Percentiles rank a stretch among this genome's conserved stretches.
phyloP scores from a whole-genome alignment of 30 jellyfish, hydroid and myxozoan species.

The Aurelia aurita complex sp. Pacific region DNA sequence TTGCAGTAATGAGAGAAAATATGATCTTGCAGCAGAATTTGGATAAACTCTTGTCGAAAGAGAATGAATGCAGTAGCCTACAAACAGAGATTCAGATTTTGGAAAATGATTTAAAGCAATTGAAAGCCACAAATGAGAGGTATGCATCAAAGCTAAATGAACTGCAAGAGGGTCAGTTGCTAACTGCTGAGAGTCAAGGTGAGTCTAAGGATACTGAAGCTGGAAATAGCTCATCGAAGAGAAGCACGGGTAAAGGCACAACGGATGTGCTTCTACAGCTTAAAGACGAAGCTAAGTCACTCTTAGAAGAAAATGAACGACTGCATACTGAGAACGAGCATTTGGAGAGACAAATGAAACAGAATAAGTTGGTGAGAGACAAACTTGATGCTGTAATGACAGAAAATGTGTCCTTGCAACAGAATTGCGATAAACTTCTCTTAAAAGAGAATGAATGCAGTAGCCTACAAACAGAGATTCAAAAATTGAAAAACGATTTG shows the following conservation, averaged over 20 bases:
- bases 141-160: neutral
- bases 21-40: neutral
- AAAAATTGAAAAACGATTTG: neutral
- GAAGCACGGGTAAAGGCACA: neutral
- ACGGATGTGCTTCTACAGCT: neutral
- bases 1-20: conserved; percentile 3
- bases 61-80: neutral
- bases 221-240: neutral
- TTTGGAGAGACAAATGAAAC: neutral
- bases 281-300: neutral
- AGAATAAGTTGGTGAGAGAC: neutral
- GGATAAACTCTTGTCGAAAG: neutral
- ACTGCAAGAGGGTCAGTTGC: neutral
- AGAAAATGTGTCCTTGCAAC: neutral
- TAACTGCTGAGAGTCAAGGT: neutral
- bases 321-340: neutral
- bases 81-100: neutral
- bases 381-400: conserved; percentile 11
- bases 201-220: neutral
- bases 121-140: neutral
- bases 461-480: neutral
- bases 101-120: neutral
- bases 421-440: neutral
- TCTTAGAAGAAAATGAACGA: conserved; percentile 16
- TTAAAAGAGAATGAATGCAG: neutral